phyloP scores from a whole-genome alignment of 2,888 invertebrate genomes.

The Cheilosia pagana region DNA sequence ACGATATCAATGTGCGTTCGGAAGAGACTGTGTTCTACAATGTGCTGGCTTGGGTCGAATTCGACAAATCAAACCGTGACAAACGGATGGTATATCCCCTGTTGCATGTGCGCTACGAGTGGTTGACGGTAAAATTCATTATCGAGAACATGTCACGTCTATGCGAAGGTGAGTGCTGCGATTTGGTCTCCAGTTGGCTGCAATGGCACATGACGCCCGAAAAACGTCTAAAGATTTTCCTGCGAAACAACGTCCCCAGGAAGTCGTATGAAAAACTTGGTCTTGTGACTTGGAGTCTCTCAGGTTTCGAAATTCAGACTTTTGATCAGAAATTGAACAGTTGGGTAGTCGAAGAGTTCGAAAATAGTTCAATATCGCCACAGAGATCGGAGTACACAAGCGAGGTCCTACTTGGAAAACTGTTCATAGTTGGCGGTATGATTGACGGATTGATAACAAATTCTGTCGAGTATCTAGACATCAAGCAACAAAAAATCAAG shows the following conservation, averaged over 20 bases:
- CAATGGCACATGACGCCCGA: background rate
- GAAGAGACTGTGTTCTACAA: background rate
- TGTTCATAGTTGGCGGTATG: too few species aligned
- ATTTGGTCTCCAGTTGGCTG: background rate
- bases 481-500: too few species aligned
- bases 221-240: background rate
- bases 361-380: accelerated
- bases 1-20: background rate
- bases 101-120: background rate
- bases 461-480: too few species aligned
- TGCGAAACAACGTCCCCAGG: background rate
- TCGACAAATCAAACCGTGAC: background rate
- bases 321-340: background rate
- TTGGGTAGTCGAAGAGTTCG: background rate
- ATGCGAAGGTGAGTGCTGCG: background rate
- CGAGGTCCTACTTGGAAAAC: too few species aligned
- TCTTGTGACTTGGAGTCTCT: background rate
- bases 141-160: background rate
- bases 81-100: background rate
- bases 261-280: background rate
- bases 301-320: background rate
- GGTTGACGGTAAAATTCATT: background rate
- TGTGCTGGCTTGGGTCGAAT: background rate
- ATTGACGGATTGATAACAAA: too few species aligned
- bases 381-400: too few species aligned